Percentiles rank a stretch among this genome's conserved stretches.
Conservation (phyloP, 2,888 invertebrate species). For the Drosophila sordidula region DNA sequence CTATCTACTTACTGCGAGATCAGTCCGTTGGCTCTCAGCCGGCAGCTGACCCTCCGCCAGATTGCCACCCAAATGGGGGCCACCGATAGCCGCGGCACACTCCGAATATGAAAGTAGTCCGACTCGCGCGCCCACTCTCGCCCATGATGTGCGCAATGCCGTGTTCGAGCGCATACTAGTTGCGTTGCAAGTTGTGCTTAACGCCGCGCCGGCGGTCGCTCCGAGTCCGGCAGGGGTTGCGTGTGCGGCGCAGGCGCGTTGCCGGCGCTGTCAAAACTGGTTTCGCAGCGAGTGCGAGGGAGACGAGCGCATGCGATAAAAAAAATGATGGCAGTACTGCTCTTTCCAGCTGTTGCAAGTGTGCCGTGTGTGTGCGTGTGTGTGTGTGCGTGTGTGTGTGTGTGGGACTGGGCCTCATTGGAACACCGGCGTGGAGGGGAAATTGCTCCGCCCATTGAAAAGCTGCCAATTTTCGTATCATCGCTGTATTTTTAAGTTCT, state of each 20-base stretch:
- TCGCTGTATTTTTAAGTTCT: constrained; percentile 62
- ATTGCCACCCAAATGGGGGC: constrained; percentile 2
- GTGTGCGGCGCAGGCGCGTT: constrained; percentile 70
- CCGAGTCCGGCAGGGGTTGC: constrained; percentile 56
- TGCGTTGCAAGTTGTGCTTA: constrained; percentile 79
- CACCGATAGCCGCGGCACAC: constrained; percentile 24
- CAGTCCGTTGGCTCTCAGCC: constrained; percentile 7
- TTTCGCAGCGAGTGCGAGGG: constrained; percentile 54
- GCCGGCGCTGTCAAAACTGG: constrained; percentile 56
- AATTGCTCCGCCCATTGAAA: constrained; percentile 71
- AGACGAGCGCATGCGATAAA: constrained; percentile 34
- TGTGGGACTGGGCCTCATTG: constrained; percentile 50
- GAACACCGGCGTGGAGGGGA: constrained; percentile 50
- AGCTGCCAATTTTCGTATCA: constrained; percentile 47
- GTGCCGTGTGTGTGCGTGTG: constrained; percentile 8
- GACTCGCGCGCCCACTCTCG: constrained; percentile 79
- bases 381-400: too few relatives aligned
- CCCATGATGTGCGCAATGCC: constrained; percentile 83
- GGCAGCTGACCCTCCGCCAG: constrained; percentile 2
- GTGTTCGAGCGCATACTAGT: constrained; percentile 85
- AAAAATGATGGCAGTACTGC: constrained; percentile 32
- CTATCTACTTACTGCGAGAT: constrained; percentile 32
- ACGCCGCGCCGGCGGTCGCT: constrained; percentile 33
- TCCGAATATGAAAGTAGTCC: constrained; percentile 7
- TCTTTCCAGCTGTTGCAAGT: constrained; percentile 63